A percentile compares a stretch with the other conserved stretches of the same genome.
phyloP scores from a whole-genome alignment of 2,797 vertebrate genomes.

The Perdix hodgsoniae region DNA sequence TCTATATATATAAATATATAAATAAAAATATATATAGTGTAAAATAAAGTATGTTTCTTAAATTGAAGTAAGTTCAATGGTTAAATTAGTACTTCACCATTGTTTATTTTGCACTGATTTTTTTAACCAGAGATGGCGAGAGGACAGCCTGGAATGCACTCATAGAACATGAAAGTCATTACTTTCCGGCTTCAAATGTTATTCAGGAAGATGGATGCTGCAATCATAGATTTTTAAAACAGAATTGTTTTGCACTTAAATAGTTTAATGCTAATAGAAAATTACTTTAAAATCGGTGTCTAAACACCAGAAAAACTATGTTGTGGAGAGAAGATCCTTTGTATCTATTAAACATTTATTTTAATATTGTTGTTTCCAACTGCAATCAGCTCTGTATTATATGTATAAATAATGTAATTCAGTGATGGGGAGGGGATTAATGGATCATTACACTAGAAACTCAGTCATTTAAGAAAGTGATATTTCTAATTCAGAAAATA shows the following conservation, averaged over 20 bases:
- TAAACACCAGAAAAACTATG: conserved; percentile 85
- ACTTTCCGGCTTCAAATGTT: conserved; percentile 86
- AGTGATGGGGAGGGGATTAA: conserved; percentile 83
- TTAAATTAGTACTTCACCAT: conserved; percentile 82
- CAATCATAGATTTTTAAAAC: conserved; percentile 86
- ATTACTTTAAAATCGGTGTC: conserved; percentile 88
- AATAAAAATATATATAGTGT: conserved; percentile 71
- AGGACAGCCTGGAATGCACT: conserved; percentile 86
- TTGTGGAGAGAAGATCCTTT: conserved; percentile 87
- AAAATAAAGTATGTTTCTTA: conserved; percentile 79
- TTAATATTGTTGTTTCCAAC: conserved; percentile 95
- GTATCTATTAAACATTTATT: conserved; percentile 96
- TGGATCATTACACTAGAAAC: conserved; percentile 89
- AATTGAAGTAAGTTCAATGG: conserved; percentile 73
- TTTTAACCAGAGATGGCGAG: conserved; percentile 82
- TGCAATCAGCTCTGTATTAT: conserved; percentile 90
- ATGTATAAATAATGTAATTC: conserved; percentile 94
- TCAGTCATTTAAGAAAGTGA: conserved; percentile 90
- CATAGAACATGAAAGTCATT: conserved; percentile 77
- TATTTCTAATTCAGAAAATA: conserved; percentile 95
- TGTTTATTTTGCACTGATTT: conserved; percentile 92
- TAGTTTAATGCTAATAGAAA: conserved; percentile 89
- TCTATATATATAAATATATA: conserved; percentile 64
- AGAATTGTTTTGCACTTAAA: conserved; percentile 92
- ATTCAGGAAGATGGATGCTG: conserved; percentile 92